These are phyloP conservation scores for Calephelis virginiensis DNA, from an alignment of 1,140 invertebrate species.

Conservation along the genomic window DNA sequence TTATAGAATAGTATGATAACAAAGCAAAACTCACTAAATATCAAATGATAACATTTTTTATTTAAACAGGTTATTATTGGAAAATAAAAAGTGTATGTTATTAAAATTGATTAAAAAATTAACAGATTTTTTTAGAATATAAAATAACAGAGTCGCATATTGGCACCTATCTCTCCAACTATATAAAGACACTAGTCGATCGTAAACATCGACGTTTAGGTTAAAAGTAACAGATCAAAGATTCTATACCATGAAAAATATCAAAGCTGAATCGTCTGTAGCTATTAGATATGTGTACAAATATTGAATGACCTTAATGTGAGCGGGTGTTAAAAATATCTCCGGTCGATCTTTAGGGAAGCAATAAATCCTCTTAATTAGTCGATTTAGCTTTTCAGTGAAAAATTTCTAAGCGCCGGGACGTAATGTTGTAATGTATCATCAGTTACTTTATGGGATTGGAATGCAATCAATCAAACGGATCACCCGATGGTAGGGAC, in stretches of 20 bases:
- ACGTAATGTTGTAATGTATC: too few relatives aligned
- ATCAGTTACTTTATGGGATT: too few relatives aligned
- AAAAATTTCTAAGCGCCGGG: constrained; percentile 34
- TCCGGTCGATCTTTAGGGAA: constrained; percentile 52
- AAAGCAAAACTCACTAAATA: too few relatives aligned
- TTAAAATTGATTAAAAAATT: too few relatives aligned
- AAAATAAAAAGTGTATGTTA: too few relatives aligned
- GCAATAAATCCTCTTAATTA: constrained; percentile 72
- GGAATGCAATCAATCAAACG: too few relatives aligned
- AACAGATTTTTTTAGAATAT: too few relatives aligned
- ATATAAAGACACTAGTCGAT: constrained; percentile 45
- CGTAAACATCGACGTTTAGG: constrained; percentile 41
- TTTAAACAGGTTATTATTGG: too few relatives aligned
- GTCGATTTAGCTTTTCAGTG: constrained; percentile 63
- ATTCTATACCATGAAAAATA: constrained; percentile 44
- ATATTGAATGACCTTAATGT: constrained; percentile 61
- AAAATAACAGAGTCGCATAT: too few relatives aligned
- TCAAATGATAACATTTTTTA: too few relatives aligned
- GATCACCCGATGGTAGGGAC: too few relatives aligned
- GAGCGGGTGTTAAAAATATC: constrained; percentile 54
- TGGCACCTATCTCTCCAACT: constrained; percentile 13
- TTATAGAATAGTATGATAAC: too few relatives aligned
- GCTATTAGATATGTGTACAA: constrained; percentile 41
- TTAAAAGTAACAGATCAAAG: constrained; percentile 49
- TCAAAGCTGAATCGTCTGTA: constrained; percentile 48